These are phyloP conservation scores for Lacerta agilis DNA, from an alignment of 2,797 vertebrate genomes.

Conservation along the genomic window DNA sequence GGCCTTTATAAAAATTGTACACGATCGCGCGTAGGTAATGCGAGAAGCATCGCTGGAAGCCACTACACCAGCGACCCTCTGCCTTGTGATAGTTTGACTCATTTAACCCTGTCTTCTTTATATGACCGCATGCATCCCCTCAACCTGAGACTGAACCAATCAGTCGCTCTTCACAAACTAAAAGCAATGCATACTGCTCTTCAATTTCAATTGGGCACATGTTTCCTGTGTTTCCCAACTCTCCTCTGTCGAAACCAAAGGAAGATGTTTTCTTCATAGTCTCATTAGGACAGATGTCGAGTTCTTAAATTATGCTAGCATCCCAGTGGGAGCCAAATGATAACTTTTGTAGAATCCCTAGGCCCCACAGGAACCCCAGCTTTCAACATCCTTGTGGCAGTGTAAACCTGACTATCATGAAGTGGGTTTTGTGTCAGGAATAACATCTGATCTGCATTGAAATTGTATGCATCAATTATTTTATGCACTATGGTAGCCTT, in stretches of 20 bases:
- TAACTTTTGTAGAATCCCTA: background rate
- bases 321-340: background rate
- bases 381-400: background rate
- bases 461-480: background rate
- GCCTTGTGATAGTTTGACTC: background rate
- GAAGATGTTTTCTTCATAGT: background rate
- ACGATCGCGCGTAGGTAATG: background rate
- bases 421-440: background rate
- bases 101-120: conserved; percentile 1
- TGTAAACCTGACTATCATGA: background rate
- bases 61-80: background rate
- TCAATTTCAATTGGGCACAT: no score
- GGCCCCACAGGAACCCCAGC: no score
- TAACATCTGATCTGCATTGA: background rate
- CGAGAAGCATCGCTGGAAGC: background rate
- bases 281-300: no score
- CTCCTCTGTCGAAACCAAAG: background rate
- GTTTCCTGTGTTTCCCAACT: background rate
- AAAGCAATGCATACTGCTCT: background rate
- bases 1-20: conserved; percentile 5
- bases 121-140: background rate
- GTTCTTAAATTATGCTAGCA: no score
- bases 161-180: background rate
- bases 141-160: background rate
- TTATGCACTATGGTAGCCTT: background rate